Evolutionary conservation across 1,140 invertebrate species (phyloP), one percentile per base, ranked within the genome.

Genomic region (Hylyphantes graminicola): DNA sequence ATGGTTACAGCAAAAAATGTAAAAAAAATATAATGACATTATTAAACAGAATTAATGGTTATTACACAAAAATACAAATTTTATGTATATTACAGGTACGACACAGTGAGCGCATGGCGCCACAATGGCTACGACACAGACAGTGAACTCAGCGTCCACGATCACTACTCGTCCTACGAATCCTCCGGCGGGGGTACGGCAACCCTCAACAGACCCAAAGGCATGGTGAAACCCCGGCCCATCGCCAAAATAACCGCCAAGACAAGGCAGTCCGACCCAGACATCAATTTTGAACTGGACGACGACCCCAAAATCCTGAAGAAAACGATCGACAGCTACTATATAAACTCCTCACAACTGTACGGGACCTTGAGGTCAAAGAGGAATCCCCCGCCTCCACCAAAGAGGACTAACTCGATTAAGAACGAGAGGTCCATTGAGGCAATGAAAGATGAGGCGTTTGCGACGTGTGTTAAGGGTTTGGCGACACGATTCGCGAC

Each of bases 301-400:
- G 82, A 85, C 53, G 82, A 85, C 50, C 82, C 74, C 10, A 85
- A 85, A 35, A 59, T 11, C 8, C 55, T 85, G n/a, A 85, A 85
- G 55, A 70, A 83, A 21, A 70, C 75, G 35, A 76, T 76, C 51
- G 82, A 85, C 54, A 85, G 82, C 61, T 83, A 72, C 70, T 77
- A 63, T 15, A 77, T 85, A 74, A 86, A 73, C 72, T 87, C 80
- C 78, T 86, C 88, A 65, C 86, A 82, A 67, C 85, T 82, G 17
- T 82, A 87, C 48, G 86, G 87, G 13, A 87, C 87, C 21, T 86
- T 87, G n/a, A 87, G 87, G 59, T 85, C 84, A 50, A 89, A 89
- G 17, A 93, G 94, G 86, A 92, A 93, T 35, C 96, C 96, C 12
- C 96, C 96, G 0, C 95, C 96, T 65, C 96, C 96, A 2, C 96